Conservation (phyloP, 2,888 invertebrate genomes). For the Melieria crassipennis region DNA sequence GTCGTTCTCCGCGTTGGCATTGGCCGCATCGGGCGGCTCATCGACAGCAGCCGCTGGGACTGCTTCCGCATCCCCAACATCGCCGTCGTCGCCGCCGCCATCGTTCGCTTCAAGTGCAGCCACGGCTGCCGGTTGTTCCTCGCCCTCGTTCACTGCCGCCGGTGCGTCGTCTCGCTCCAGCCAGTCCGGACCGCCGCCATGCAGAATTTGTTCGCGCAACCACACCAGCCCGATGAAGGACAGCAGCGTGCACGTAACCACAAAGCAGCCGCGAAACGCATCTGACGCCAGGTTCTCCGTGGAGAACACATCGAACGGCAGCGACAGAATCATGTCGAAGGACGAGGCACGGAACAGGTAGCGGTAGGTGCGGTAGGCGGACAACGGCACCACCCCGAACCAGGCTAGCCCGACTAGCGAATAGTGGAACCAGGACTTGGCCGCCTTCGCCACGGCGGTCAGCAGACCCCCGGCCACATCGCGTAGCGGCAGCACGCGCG, state of each 20-base stretch:
- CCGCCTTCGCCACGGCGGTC: conserved; percentile 88
- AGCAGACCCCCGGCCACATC: conserved; percentile 93
- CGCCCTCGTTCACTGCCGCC: conserved; percentile 59
- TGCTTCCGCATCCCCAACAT: conserved; percentile 60
- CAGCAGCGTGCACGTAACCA: conserved; percentile 94
- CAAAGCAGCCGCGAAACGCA: conserved; percentile 95
- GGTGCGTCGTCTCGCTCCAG: conserved; percentile 74
- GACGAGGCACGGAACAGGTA: conserved; percentile 91
- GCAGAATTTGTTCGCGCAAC: conserved; percentile 96
- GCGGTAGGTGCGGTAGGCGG: conserved; percentile 95
- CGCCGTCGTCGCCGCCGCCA: conserved; percentile 61
- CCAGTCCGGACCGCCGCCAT: conserved; percentile 98
- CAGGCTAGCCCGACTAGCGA: conserved; percentile 96
- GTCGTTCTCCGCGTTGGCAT: conserved; percentile 66
- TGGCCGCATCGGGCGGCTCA: conserved; percentile 24
- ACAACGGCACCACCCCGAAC: conserved; percentile 95
- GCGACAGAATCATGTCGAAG: conserved; percentile 80
- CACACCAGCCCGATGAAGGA: conserved; percentile 97
- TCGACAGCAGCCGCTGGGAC: conserved; percentile 27
- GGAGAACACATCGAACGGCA: conserved; percentile 92
- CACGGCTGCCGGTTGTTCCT: conserved; percentile 51
- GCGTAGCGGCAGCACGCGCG: conserved; percentile 90
- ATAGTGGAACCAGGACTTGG: conserved; percentile 97
- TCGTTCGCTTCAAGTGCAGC: conserved; percentile 52
- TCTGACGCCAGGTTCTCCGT: conserved; percentile 93